Percentiles rank a stretch among this genome's conserved stretches.
phyloP scores from a whole-genome alignment of 2,113 vertebrate species.

The Daboia siamensis region DNA sequence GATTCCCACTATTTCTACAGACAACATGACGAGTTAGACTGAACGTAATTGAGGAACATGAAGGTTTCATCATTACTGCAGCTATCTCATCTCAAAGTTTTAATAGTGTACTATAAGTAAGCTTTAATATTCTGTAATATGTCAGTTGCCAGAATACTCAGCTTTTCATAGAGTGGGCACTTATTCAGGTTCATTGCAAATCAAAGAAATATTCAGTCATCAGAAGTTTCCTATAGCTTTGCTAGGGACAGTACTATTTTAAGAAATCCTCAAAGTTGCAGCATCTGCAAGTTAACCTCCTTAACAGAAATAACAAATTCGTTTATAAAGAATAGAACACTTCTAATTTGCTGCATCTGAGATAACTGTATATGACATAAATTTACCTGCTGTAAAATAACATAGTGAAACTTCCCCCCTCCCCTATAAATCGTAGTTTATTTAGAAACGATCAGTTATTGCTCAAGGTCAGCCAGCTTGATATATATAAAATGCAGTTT shows the following conservation, averaged over 20 bases:
- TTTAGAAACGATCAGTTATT: neutral
- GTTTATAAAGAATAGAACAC: neutral
- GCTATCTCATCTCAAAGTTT: too few relatives aligned
- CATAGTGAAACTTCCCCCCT: too few relatives aligned
- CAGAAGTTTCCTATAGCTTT: neutral
- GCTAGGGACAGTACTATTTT: neutral
- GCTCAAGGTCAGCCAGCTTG: too few relatives aligned
- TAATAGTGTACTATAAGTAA: neutral
- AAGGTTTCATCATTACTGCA: neutral
- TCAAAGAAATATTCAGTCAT: neutral
- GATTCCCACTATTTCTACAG: neutral
- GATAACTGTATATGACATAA: neutral
- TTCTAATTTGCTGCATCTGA: neutral
- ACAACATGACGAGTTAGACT: neutral
- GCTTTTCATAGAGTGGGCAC: neutral
- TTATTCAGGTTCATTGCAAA: neutral
- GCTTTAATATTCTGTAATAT: neutral
- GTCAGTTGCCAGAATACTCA: neutral
- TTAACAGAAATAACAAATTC: neutral
- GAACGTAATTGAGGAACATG: neutral
- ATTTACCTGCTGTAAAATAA: neutral
- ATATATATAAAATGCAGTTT: too few relatives aligned
- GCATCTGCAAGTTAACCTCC: constrained; percentile 2
- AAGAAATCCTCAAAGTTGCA: neutral
- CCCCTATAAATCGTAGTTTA: neutral